These are phyloP conservation scores for Saccostrea glomerata DNA, from an alignment of 1,140 invertebrate species.

Conservation along the genomic window DNA sequence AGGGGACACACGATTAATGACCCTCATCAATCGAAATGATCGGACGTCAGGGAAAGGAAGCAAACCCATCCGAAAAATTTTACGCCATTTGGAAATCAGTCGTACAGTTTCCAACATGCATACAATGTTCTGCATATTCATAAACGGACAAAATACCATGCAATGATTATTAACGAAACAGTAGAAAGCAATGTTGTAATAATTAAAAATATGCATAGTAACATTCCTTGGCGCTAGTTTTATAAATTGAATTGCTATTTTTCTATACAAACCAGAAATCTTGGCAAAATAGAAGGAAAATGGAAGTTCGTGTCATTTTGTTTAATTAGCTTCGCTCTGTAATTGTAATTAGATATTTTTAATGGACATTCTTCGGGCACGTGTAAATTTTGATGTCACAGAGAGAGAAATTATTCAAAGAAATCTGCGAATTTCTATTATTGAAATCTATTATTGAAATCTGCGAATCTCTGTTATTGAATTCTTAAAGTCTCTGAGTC, in stretches of 20 bases:
- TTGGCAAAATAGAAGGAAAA: background rate
- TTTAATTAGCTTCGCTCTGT: background rate
- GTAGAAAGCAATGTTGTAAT: background rate
- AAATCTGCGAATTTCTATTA: background rate
- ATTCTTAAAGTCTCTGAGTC: background rate
- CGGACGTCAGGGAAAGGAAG: background rate
- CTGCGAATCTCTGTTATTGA: background rate
- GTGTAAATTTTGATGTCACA: constrained; percentile 22
- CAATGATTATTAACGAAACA: background rate
- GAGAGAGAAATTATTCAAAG: background rate
- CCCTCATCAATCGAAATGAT: background rate
- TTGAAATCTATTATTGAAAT: background rate
- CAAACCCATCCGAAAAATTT: background rate
- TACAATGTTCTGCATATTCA: background rate
- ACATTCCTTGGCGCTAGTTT: background rate
- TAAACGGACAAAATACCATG: background rate
- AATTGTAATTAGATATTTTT: constrained; percentile 22
- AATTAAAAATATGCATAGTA: constrained; percentile 17
- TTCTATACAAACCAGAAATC: background rate
- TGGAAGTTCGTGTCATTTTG: background rate
- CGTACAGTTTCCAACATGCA: background rate
- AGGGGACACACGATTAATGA: constrained; percentile 1
- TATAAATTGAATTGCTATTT: constrained; percentile 9
- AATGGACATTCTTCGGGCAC: constrained; percentile 20
- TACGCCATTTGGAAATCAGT: background rate